Evolutionary conservation across 2,113 vertebrate genomes (phyloP).

Genomic region (Campylomormyrus tamandua): DNA sequence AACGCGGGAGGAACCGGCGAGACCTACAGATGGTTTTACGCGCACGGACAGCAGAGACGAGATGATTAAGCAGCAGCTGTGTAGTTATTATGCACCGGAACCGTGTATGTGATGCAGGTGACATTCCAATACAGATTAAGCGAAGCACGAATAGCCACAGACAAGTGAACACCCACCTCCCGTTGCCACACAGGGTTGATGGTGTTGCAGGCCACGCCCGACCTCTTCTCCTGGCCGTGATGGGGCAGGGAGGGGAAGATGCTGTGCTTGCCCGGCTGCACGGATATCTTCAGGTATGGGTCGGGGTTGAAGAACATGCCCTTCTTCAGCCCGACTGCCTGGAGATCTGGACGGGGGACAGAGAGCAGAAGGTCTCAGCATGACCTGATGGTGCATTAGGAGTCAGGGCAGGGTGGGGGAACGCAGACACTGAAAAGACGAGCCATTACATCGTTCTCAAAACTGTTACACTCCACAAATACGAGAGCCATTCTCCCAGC

Average conservation of each 20-base stretch:
- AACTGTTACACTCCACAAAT: not conserved
- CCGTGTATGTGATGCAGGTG: not conserved
- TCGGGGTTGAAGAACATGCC: slow-evolving; percentile 99
- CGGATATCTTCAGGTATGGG: slow-evolving; percentile 95
- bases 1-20: not conserved
- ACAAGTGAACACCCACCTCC: slow-evolving; percentile 64
- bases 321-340: slow-evolving; percentile 92
- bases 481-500: not conserved
- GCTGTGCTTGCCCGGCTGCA: slow-evolving; percentile 95
- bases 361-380: not conserved
- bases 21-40: not conserved
- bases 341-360: slow-evolving; percentile 66
- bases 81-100: not conserved
- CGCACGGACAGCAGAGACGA: not conserved
- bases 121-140: not conserved
- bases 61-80: not conserved
- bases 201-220: slow-evolving; percentile 82
- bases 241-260: slow-evolving; percentile 91
- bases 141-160: not conserved
- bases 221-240: slow-evolving; percentile 93
- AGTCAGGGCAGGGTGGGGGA: not conserved
- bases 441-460: not conserved
- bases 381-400: not conserved
- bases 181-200: slow-evolving; percentile 88
- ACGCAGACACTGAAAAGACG: not conserved